Conservation (phyloP, 1,140 invertebrate genomes). For the Ectropis grisescens region DNA sequence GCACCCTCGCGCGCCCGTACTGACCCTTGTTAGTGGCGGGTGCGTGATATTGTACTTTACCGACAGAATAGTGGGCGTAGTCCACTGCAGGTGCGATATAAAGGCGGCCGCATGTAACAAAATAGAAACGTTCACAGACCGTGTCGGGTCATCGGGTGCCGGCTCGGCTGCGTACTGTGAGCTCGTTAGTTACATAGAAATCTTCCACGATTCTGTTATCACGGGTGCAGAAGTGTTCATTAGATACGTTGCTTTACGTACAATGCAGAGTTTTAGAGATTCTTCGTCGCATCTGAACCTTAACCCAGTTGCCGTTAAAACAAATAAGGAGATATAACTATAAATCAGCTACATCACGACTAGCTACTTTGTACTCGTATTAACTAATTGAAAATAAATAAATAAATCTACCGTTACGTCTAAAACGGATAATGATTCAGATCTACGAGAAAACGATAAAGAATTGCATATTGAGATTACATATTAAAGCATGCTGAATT, state of each 20-base stretch:
- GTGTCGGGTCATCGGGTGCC: slow-evolving; percentile 6
- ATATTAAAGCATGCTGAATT: slow-evolving; percentile 45
- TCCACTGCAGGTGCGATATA: slow-evolving; percentile 73
- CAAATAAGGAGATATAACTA: slow-evolving; percentile 3
- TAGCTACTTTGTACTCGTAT: slow-evolving; percentile 59
- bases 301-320: neutral
- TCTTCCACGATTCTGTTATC: too few species aligned
- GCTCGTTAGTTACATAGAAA: too few species aligned
- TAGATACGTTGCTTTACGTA: too few species aligned
- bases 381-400: slow-evolving; percentile 13
- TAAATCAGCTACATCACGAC: slow-evolving; percentile 33
- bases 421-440: slow-evolving; percentile 9
- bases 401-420: slow-evolving; percentile 2
- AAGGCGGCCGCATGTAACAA: slow-evolving; percentile 72
- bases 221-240: too few species aligned
- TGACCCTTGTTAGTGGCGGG: slow-evolving; percentile 69
- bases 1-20: slow-evolving; percentile 48
- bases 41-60: slow-evolving; percentile 77
- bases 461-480: too few species aligned
- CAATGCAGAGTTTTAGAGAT: slow-evolving; percentile 2
- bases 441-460: slow-evolving; percentile 27
- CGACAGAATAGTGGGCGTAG: slow-evolving; percentile 72
- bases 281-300: neutral
- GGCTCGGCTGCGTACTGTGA: slow-evolving; percentile 1
- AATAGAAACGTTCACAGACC: slow-evolving; percentile 64